Evolutionary conservation across 2,888 invertebrate species (phyloP).

Genomic region (Cheilosia grossa): DNA sequence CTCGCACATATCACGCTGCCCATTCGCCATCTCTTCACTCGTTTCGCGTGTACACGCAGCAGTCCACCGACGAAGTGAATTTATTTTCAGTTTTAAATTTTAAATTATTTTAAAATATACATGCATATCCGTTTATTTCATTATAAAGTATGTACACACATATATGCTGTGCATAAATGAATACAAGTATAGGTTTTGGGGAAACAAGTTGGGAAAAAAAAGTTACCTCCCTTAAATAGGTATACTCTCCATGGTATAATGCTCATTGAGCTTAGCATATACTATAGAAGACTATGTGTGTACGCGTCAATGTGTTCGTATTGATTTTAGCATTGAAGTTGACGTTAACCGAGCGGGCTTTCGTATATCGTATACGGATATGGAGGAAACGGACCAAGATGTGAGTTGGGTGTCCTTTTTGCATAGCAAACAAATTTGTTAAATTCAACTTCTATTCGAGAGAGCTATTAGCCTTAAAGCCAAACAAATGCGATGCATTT

Average conservation of each 20-base stretch:
- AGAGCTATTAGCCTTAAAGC: slow-evolving; percentile 64
- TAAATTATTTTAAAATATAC: slow-evolving; percentile 64
- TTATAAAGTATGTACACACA: slow-evolving; percentile 49
- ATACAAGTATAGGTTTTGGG: slow-evolving; percentile 48
- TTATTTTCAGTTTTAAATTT: slow-evolving; percentile 70
- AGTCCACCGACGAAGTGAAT: slow-evolving; percentile 52
- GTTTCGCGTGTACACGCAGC: slow-evolving; percentile 5
- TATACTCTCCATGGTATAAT: slow-evolving; percentile 51
- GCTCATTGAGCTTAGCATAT: slow-evolving; percentile 72
- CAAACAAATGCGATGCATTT: slow-evolving; percentile 60
- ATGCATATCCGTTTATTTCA: slow-evolving; percentile 62
- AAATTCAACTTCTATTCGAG: slow-evolving; percentile 58
- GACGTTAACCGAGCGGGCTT: slow-evolving; percentile 46
- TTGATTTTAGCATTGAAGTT: slow-evolving; percentile 73
- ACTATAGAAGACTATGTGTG: slow-evolving; percentile 45
- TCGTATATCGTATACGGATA: background rate
- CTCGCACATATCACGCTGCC: background rate
- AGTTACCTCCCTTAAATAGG: slow-evolving; percentile 70
- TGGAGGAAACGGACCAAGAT: slow-evolving; percentile 35
- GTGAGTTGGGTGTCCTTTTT: slow-evolving; percentile 35
- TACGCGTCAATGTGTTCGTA: slow-evolving; percentile 67
- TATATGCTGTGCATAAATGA: slow-evolving; percentile 13
- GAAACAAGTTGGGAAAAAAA: slow-evolving; percentile 35
- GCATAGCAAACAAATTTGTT: slow-evolving; percentile 66
- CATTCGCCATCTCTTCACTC: slow-evolving; percentile 13